Evolutionary conservation across 1,140 invertebrate species (phyloP), one percentile per base, ranked within the genome.

Genomic region (Cecropterus lyciades): DNA sequence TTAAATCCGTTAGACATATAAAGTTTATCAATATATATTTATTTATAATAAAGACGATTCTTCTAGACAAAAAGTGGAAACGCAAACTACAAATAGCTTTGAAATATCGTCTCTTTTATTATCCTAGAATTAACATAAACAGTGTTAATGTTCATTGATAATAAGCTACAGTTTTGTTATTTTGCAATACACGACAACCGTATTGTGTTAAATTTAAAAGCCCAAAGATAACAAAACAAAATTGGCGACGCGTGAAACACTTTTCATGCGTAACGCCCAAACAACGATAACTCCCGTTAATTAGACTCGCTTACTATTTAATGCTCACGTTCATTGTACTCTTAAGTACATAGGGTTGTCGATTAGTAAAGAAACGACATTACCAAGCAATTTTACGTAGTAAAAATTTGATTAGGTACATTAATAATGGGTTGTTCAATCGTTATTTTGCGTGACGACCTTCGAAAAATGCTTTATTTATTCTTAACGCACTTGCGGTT

Each of bases 291-390:
- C 15, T 59, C 56, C 55, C 56, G 56, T 59, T 59, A 59, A 59
- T 59, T 59, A 59, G 24, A 46, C 56, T 59, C 56, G 30, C 51
- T 53, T 33, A 46, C 42, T 46, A 59, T 59, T 59, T 46, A 46
- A 59, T 46, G 42, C 24, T 59, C 56, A 45, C 56, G 42, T 59
- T 59, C 42, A 46, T 59, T 59, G 56, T 57, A 46, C 55, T 30
- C 42, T 27, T n/a, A n/a, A n/a, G n/a, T 57, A 15, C 7, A 24
- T 17, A 57, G 55, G 55, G 55, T 46, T 57, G 55, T 11, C 42
- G 49, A 45, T 45, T 45, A 45, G 3, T n/a, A 40, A 33, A 33
- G 30, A 9, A 7, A 9, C 30, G 30, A 9, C 10, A 33, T 33
- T 33, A 11, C 7, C 1, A 33, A 11, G 2, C 30, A 1, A 33